Conservation (phyloP, 2,113 vertebrate species). For the Percopsis transmontana region DNA sequence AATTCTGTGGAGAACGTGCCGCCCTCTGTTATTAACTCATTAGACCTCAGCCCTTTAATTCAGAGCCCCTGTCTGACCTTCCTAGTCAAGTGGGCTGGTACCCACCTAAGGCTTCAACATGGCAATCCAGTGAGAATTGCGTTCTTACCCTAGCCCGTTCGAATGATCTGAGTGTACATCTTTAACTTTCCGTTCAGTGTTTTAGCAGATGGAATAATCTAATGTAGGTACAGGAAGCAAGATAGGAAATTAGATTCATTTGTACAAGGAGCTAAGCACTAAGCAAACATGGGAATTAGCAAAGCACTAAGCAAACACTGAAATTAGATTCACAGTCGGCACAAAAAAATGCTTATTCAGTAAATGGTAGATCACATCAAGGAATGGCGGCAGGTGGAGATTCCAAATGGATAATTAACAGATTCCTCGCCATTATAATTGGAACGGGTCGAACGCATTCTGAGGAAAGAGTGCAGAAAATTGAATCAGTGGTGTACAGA, state of each 20-base stretch:
- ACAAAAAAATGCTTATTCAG: constrained; percentile 39
- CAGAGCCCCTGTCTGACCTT: constrained; percentile 60
- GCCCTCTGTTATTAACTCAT: constrained; percentile 72
- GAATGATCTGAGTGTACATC: background rate
- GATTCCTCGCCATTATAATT: constrained; percentile 70
- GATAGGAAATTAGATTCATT: constrained; percentile 28
- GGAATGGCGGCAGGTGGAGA: constrained; percentile 58
- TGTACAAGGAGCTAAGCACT: constrained; percentile 45
- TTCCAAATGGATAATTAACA: constrained; percentile 75
- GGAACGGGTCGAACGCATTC: constrained; percentile 62
- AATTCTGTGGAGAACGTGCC: constrained; percentile 55
- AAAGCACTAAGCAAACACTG: constrained; percentile 35
- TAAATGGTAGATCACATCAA: constrained; percentile 38
- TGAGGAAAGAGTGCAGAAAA: constrained; percentile 71
- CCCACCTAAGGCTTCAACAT: constrained; percentile 40
- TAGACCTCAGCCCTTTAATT: constrained; percentile 61
- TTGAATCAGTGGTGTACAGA: constrained; percentile 70
- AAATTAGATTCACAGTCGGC: constrained; percentile 40
- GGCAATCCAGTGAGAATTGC: constrained; percentile 11
- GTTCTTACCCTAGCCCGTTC: constrained; percentile 1
- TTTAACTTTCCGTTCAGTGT: constrained; percentile 10
- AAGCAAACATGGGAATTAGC: constrained; percentile 55
- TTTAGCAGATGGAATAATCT: constrained; percentile 8
- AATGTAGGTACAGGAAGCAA: constrained; percentile 13
- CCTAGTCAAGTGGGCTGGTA: constrained; percentile 46